Percentiles rank a stretch among this genome's conserved stretches.
These are phyloP conservation scores for Oligia strigilis DNA, from an alignment of 2,888 invertebrate species.

Conservation along the genomic window DNA sequence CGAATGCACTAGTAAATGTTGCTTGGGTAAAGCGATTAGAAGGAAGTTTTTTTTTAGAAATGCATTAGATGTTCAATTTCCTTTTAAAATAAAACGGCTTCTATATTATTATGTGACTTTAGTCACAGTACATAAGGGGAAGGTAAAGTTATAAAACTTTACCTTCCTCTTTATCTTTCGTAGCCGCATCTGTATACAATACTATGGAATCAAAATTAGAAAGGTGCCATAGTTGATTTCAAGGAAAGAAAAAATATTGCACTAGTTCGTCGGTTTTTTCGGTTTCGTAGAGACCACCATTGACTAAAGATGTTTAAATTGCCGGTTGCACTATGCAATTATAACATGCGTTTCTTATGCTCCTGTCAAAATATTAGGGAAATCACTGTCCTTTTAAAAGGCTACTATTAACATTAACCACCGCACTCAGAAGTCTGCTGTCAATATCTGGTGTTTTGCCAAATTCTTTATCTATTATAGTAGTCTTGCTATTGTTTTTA, in stretches of 20 bases:
- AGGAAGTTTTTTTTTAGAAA: slow-evolving; percentile 6
- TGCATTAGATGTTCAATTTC: slow-evolving; percentile 18
- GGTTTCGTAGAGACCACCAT: not conserved
- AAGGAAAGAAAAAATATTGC: not conserved
- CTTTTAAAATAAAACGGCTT: not conserved
- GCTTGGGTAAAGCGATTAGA: not conserved
- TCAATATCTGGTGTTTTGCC: not conserved
- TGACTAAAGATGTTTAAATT: slow-evolving; percentile 70
- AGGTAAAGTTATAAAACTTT: not conserved
- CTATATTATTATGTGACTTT: not conserved
- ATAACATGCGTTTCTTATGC: slow-evolving; percentile 79
- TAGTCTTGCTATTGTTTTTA: not conserved
- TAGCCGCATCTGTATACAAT: not conserved
- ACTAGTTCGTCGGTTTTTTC: too few relatives aligned
- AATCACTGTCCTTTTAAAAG: slow-evolving; percentile 15
- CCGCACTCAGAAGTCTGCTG: slow-evolving; percentile 30
- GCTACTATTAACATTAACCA: slow-evolving; percentile 17
- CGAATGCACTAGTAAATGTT: slow-evolving; percentile 22
- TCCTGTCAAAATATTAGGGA: slow-evolving; percentile 84
- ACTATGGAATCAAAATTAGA: not conserved
- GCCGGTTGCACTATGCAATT: slow-evolving; percentile 77
- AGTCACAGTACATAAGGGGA: not conserved
- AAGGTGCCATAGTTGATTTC: fast-evolving
- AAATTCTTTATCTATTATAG: not conserved
- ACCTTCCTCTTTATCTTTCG: not conserved